Conservation (phyloP, 2,888 invertebrate species). For the Halictus ligatus region DNA sequence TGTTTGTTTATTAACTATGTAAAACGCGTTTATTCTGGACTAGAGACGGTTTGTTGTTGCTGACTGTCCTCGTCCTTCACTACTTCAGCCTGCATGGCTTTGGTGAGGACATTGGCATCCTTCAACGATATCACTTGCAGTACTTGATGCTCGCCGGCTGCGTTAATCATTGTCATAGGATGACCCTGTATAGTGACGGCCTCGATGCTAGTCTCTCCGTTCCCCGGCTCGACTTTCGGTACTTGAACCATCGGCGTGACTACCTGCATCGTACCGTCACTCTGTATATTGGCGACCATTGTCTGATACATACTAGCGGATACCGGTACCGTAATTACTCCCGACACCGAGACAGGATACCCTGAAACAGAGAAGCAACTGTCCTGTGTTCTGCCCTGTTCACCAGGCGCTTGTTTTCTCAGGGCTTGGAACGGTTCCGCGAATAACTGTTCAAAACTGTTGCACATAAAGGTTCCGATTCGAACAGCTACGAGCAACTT, state of each 20-base stretch:
- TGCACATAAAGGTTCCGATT: neutral
- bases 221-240: slow-evolving; percentile 91
- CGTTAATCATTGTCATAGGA: slow-evolving; percentile 90
- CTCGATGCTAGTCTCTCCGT: slow-evolving; percentile 90
- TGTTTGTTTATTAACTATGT: slow-evolving; percentile 58
- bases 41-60: slow-evolving; percentile 84
- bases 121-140: slow-evolving; percentile 94
- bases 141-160: slow-evolving; percentile 91
- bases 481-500: neutral
- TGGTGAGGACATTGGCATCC: slow-evolving; percentile 92
- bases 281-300: slow-evolving; percentile 95
- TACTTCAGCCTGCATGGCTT: slow-evolving; percentile 89
- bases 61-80: slow-evolving; percentile 83
- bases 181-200: slow-evolving; percentile 91
- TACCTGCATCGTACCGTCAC: slow-evolving; percentile 93
- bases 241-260: slow-evolving; percentile 93
- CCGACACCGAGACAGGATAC: slow-evolving; percentile 94
- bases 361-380: slow-evolving; percentile 85
- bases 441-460: neutral
- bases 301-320: slow-evolving; percentile 98
- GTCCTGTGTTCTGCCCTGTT: slow-evolving; percentile 59
- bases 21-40: slow-evolving; percentile 79
- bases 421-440: neutral
- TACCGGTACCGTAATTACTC: slow-evolving; percentile 98
- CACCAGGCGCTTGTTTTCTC: slow-evolving; percentile 43